Evolutionary conservation across 2,113 vertebrate species (phyloP).

Genomic region (Elephas maximus): DNA sequence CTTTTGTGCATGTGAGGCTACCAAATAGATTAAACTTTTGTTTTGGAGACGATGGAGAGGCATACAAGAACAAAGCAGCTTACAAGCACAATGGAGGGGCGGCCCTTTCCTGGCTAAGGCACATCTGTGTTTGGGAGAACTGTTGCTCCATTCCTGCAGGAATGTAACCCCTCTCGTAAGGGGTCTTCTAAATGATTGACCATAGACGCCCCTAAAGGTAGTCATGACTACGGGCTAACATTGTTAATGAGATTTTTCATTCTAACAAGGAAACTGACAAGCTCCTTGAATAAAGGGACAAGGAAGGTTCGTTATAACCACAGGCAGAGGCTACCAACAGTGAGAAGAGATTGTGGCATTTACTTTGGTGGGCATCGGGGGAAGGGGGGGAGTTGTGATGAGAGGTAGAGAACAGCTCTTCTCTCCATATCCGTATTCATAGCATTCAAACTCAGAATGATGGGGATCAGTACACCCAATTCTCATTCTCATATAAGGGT

Average conservation of each 20-base stretch:
- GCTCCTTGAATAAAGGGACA: slow-evolving; percentile 24
- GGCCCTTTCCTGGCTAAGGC: background rate
- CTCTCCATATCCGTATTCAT: background rate
- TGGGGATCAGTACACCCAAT: background rate
- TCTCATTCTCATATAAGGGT: background rate
- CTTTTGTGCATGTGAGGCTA: slow-evolving; percentile 58
- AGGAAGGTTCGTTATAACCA: slow-evolving; percentile 52
- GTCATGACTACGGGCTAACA: slow-evolving; percentile 2
- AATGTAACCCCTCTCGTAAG: slow-evolving; percentile 9
- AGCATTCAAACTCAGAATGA: background rate
- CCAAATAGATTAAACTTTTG: slow-evolving; percentile 62
- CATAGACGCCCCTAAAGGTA: slow-evolving; percentile 21
- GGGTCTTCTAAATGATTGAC: slow-evolving; percentile 9
- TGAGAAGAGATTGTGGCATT: slow-evolving; percentile 39
- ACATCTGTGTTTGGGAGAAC: background rate
- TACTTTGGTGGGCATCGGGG: slow-evolving; percentile 54
- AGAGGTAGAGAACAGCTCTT: background rate
- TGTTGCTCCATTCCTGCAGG: background rate
- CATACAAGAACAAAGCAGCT: slow-evolving; percentile 26
- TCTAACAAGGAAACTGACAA: slow-evolving; percentile 35
- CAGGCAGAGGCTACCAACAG: slow-evolving; percentile 52
- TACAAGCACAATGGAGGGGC: background rate
- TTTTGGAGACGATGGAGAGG: slow-evolving; percentile 46
- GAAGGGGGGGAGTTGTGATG: background rate
- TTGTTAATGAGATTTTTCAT: slow-evolving; percentile 58